These are phyloP conservation scores for Natator depressus DNA, from an alignment of 2,113 vertebrate genomes.

Conservation along the genomic window DNA sequence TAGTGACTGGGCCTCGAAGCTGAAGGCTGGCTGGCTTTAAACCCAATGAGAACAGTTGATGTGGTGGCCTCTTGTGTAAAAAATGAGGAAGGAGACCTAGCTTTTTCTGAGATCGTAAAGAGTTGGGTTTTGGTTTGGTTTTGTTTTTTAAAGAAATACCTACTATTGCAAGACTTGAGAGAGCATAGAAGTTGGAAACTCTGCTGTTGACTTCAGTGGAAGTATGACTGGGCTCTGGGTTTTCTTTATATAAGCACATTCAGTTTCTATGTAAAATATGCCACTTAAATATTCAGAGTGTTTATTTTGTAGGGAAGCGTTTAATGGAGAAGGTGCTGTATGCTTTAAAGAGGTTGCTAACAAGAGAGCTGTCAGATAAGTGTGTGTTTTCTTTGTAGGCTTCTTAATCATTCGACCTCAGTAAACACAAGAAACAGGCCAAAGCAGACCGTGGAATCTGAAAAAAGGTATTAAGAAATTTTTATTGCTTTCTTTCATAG, in stretches of 20 bases:
- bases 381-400: slow-evolving; percentile 75
- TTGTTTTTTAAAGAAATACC: background rate
- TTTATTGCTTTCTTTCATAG: background rate
- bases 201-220: background rate
- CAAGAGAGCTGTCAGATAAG: background rate
- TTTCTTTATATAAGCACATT: background rate
- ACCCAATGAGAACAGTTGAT: background rate
- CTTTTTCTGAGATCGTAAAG: background rate
- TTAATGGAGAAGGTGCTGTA: background rate
- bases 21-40: background rate
- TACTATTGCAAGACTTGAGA: background rate
- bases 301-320: slow-evolving; percentile 55
- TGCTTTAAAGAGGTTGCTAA: background rate
- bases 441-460: slow-evolving; percentile 83
- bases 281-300: background rate
- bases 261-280: background rate
- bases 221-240: slow-evolving; percentile 21
- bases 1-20: background rate
- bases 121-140: background rate
- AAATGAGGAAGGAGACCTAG: background rate
- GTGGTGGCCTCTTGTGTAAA: background rate
- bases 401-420: slow-evolving; percentile 89
- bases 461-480: slow-evolving; percentile 83
- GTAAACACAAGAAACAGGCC: slow-evolving; percentile 84
- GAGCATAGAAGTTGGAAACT: background rate